Base-by-base conservation (phyloP, 2,797 vertebrate species). In the Botia kubotai region DNA sequence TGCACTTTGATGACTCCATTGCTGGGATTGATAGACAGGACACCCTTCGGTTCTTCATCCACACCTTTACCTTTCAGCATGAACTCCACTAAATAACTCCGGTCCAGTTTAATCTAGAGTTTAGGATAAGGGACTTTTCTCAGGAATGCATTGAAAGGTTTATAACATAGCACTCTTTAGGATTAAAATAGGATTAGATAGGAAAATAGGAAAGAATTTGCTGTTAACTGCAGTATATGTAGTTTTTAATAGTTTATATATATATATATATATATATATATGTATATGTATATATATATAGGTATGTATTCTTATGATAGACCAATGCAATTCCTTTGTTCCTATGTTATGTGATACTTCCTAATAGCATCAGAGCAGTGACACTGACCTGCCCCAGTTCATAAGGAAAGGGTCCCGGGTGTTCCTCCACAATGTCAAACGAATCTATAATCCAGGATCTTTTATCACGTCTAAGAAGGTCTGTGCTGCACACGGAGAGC, bases 351-450 rank as follows among this genome's bases (percentile, higher is more conserved):
- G 36, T 13, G 4, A 13, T 1, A 39, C 36, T 39, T 39, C 6
- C 36, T 39, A 39, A 39, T 6, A 52, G 13, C 48, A 52, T 52
- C 3, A 63, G 0, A 21, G 36, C 36, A 39, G 36, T 39, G 36
- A 19, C 11, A 63, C 17, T 65, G 1, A 13, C 92, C 84, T 62
- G 84, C 50, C 90, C 92, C 77, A 94, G 50, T 21, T 10, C 55
- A 43, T 92, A 92, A 4, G 93, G 93, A 53, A 92, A 93, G 0
- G 92, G 92, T 0, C 91, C 91, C 0, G 79, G 86, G 71, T 91
- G 26, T 29, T 46, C 92, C 82, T 94, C 93, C 80, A 91, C 90
- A 8, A 94, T 87, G 2, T 72, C 62, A 66, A 93, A 93, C 0
- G 91, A 86, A 48, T 86, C 87, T 6, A 92, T 89, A 43, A 93